Base-by-base conservation (phyloP, 1,140 invertebrate species). In the Aplysia californica region DNA sequence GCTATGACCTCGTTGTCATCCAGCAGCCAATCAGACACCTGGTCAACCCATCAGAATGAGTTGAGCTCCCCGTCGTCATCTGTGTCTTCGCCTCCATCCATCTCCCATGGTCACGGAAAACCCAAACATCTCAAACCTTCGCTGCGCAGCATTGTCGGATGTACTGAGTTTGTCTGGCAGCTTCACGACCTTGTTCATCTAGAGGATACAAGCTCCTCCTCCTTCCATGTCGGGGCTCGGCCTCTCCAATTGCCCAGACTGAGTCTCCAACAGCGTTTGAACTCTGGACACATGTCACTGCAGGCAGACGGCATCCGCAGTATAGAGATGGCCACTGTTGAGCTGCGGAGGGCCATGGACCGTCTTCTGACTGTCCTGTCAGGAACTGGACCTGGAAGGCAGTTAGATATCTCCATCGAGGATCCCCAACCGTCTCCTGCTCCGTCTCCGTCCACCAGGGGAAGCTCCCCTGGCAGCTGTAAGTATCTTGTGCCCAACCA, bases 381-480 rank as follows among this genome's bases (percentile, higher is more conserved):
- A 26, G 55, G 70, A 56, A 26, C 23, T 3, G 26, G 15, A 18
- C 69, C 21, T 21, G 56, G 33, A 3, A 26, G 39, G 33, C 55
- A 61, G 23, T 21, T 73, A 33, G 70, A 73, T 61, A 64, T 64
- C 10, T 31, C 44, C 10, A 23, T 39, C n/a, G 70, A 73, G 15
- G 70, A 73, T 56, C 23, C 4, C 20, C 18, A 21, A 15, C 23
- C 36, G 20, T 73, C n/a, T n/a, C n/a, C n/a, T n/a, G n/a, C 70
- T 23, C 18, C 23, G 21, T 73, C 70, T 29, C n/a, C 58, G 20
- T 39, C 70, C 15, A 29, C 70, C 31, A 29, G 70, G 18, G 55
- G 55, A 41, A 61, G 55, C 36, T 3, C 39, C 20, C 23, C 55
- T n/a, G 69, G 69, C 70, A 73, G 70, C 29, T 23, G 70, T 73